Conservation (phyloP, 1,140 invertebrate species). For the Neotoxoptera formosana region DNA sequence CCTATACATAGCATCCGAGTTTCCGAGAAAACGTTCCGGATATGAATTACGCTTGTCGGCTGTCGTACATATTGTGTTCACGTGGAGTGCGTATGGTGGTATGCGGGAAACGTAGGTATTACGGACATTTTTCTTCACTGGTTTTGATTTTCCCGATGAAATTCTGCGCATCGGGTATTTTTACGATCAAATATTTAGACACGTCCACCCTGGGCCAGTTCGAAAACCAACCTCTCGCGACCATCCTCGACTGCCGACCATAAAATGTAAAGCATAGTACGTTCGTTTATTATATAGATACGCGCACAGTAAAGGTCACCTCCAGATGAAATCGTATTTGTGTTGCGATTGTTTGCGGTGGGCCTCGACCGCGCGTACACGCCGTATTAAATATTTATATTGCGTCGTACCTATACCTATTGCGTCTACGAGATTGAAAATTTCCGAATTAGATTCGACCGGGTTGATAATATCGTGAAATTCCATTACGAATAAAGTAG, state of each 20-base stretch:
- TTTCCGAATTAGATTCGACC: background rate
- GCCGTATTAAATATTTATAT: background rate
- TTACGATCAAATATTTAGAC: background rate
- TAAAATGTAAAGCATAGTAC: background rate
- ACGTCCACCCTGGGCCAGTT: too few species aligned
- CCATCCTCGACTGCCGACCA: background rate
- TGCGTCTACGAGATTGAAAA: background rate
- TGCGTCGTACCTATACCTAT: background rate
- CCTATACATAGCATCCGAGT: background rate
- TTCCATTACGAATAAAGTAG: background rate
- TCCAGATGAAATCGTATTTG: background rate
- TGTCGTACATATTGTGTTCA: too few species aligned
- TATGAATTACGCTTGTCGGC: background rate
- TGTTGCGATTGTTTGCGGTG: background rate
- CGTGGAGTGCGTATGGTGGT: too few species aligned
- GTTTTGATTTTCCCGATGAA: too few species aligned
- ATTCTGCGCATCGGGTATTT: too few species aligned
- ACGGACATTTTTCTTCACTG: too few species aligned
- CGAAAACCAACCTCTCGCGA: too few species aligned
- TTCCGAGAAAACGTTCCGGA: background rate
- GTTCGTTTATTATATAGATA: background rate
- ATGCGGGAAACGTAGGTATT: too few species aligned
- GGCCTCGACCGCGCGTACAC: background rate
- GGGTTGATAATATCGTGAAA: background rate
- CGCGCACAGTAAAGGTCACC: background rate